Conservation (phyloP, 2,888 invertebrate genomes). For the Epirrhoe tristata region DNA sequence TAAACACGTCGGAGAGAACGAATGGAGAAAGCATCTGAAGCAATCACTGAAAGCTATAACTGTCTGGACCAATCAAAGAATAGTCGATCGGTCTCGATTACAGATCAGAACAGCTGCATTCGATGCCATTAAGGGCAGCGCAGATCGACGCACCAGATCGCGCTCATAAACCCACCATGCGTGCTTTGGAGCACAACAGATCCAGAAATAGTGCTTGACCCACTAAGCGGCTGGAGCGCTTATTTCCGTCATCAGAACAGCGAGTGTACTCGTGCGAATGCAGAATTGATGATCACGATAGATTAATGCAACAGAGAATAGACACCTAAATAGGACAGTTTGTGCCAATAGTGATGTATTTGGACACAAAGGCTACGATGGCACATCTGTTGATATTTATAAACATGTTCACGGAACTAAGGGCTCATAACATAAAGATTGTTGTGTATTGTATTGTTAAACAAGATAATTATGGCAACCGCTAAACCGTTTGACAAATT, state of each 20-base stretch:
- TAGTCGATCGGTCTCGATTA: constrained; percentile 36
- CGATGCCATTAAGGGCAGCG: constrained; percentile 60
- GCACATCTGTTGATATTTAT: constrained; percentile 32
- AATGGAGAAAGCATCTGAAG: constrained; percentile 21
- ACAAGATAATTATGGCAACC: background rate
- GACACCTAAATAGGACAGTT: constrained; percentile 36
- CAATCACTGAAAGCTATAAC: constrained; percentile 19
- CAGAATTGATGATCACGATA: constrained; percentile 60
- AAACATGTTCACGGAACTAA: constrained; percentile 19
- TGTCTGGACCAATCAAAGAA: constrained; percentile 31
- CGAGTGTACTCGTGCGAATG: constrained; percentile 54
- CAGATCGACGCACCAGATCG: constrained; percentile 57
- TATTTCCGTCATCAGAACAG: constrained; percentile 82
- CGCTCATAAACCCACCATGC: constrained; percentile 71
- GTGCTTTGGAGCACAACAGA: constrained; percentile 74
- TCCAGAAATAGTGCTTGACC: constrained; percentile 83
- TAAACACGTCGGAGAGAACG: constrained; percentile 20
- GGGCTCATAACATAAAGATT: background rate
- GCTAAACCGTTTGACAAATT: background rate
- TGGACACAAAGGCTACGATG: constrained; percentile 30
- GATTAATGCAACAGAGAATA: constrained; percentile 54
- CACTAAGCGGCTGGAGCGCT: constrained; percentile 81
- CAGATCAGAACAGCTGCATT: constrained; percentile 52
- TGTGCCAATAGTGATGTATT: constrained; percentile 36
- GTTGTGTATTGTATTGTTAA: background rate